Evolutionary conservation across 2,113 vertebrate genomes (phyloP), one percentile per base, ranked within the genome.

Genomic region (Thamnaconus septentrionalis): DNA sequence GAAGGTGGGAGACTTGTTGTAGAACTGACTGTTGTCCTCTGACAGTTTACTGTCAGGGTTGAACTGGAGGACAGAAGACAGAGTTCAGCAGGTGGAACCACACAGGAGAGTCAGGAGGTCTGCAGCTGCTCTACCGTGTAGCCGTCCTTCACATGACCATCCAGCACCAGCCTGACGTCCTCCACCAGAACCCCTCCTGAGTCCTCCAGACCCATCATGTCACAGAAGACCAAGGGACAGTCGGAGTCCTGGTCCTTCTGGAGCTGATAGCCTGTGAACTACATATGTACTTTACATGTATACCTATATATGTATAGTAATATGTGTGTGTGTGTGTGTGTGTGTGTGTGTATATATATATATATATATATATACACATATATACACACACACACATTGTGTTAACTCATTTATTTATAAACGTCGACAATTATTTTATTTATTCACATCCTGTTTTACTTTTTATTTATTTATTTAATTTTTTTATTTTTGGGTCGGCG

Each of bases 181-280:
- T 82, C 41, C 4, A 11, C 5, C 4, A 3, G 4, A 11, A 73
- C 48, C 8, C 6, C 51, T 1, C 3, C 0, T 3, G 6, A 31
- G 0, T 51, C 41, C 41, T 82, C 80, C 58, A 82, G 48, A 39
- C 80, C 76, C 80, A 75, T 79, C 55, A 72, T 53, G 50, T 82
- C 80, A 72, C 59, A 75, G 54, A 79, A 74, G 49, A 76, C 31
- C 3, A 82, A 51, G 1, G 67, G 60, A 48, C 49, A 69, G 39
- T 9, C 52, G 2, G 48, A 51, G 8, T 48, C 7, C 5, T 47
- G 5, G 4, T 12, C 12, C 45, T 7, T 63, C 61, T 1, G 4
- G 4, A 79, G 71, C 12, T 55, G 12, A 43, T 83, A 47, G 1
- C 74, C 72, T 61, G 56, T 6, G 50, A 71, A 80, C 74, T n/a